Conservation (phyloP, 2,113 vertebrate species). For the Pteropus alecto region DNA sequence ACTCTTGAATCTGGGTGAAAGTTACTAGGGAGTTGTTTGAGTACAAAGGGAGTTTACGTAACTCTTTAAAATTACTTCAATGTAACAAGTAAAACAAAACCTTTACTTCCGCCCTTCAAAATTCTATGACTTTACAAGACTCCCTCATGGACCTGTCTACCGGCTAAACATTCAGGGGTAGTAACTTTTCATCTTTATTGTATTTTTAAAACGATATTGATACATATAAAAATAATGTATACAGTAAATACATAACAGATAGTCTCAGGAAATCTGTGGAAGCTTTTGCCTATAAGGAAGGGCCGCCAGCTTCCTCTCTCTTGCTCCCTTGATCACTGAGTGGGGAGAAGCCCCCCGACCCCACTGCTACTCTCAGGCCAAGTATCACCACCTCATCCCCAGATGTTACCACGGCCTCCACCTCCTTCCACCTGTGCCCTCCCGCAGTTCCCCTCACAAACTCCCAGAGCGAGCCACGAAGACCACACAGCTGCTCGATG, state of each 20-base stretch:
- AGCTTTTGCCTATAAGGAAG: not conserved
- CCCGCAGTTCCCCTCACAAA: not conserved
- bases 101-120: not conserved
- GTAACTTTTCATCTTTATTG: not conserved
- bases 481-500: not conserved
- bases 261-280: not conserved
- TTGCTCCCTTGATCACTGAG: not conserved
- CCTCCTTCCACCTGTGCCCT: not conserved
- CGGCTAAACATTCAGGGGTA: not conserved
- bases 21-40: not conserved
- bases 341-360: not conserved
- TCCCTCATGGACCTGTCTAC: not conserved
- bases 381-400: no score
- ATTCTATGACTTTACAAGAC: not conserved
- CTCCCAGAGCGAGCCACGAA: not conserved
- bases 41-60: not conserved
- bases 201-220: not conserved
- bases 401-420: accelerated
- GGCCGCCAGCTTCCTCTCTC: not conserved
- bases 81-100: not conserved
- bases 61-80: not conserved
- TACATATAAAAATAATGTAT: not conserved
- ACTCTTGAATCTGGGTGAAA: not conserved
- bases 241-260: not conserved
- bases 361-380: not conserved